Evolutionary conservation across 2,797 vertebrate genomes (phyloP), one percentile per base, ranked within the genome.

Genomic region (Hirundo rustica): DNA sequence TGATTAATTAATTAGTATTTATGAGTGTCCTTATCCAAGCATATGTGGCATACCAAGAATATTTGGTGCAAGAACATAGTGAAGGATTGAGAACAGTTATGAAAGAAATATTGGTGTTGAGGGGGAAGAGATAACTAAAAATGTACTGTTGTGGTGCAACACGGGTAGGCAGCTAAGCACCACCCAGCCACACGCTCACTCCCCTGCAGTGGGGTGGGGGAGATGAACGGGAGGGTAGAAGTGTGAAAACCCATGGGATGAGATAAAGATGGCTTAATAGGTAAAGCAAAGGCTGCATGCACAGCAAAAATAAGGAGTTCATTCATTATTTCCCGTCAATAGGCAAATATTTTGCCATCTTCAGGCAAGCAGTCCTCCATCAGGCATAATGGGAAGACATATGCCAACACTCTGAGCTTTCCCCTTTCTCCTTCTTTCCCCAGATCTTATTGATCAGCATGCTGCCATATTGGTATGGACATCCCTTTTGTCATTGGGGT

Each of bases 81-180:
- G 45, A 76, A 83, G 54, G 58, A 92, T 62, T 92, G 40, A 38
- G 80, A 92, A 68, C 84, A 79, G 87, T 94, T 92, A 94, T 61
- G 80, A 95, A 95, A 95, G 88, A 91, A 94, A 95, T 82, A 83
- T 64, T 91, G 90, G 50, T 95, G 68, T 88, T 85, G 94, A 91
- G 84, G 84, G 50, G 94, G 87, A 92, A 71, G 80, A 75, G 66
- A 64, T 60, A 60, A 60, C 90, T 85, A 88, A 92, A 95, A 91
- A 88, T 83, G 50, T 64, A 60, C 79, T 85, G 86, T 82, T 88
- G 72, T 90, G 71, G 83, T 87, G 55, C 86, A 92, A 91, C 85
- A 68, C 2, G 60, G 5, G 34, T 93, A 67, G 92, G 88, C 85
- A 92, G 61, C 51, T 57, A 80, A 95, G 65, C 60, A 70, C 78